phyloP scores from a whole-genome alignment of 2,113 vertebrate genomes.

The Corythoichthys intestinalis region DNA sequence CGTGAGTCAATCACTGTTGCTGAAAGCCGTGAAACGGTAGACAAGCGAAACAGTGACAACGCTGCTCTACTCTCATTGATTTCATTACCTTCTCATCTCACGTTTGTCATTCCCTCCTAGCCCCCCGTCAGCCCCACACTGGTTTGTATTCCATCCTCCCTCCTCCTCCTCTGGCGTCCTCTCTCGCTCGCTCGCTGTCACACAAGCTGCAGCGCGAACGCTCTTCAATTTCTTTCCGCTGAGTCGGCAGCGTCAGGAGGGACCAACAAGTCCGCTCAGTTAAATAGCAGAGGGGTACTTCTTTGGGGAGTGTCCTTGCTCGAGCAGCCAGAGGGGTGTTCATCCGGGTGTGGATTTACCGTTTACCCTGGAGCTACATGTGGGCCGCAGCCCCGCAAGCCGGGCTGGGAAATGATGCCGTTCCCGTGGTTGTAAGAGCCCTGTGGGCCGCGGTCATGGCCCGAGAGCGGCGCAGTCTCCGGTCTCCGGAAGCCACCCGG shows the following conservation, averaged over 20 bases:
- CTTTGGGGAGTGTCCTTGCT: background rate
- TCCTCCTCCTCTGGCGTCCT: constrained; percentile 35
- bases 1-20: constrained; percentile 32
- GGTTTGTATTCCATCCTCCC: constrained; percentile 56
- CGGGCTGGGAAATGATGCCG: constrained; percentile 75
- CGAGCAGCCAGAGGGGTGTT: background rate
- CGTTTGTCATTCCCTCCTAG: constrained; percentile 21
- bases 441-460: constrained; percentile 73
- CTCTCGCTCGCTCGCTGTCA: constrained; percentile 62
- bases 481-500: constrained; percentile 57
- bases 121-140: constrained; percentile 19
- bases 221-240: constrained; percentile 47
- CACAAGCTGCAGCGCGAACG: constrained; percentile 52
- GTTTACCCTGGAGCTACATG: constrained; percentile 74
- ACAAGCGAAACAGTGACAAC: constrained; percentile 14
- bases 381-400: constrained; percentile 68
- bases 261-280: constrained; percentile 53
- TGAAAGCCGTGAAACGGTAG: constrained; percentile 10
- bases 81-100: constrained; percentile 48
- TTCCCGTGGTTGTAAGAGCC: constrained; percentile 65
- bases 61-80: constrained; percentile 30
- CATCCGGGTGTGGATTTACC: constrained; percentile 56
- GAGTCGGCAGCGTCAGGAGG: constrained; percentile 39
- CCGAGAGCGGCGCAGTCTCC: constrained; percentile 68
- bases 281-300: background rate